Evolutionary conservation across 2,797 vertebrate genomes (phyloP).

Genomic region (Parotocinclus haroldoi): DNA sequence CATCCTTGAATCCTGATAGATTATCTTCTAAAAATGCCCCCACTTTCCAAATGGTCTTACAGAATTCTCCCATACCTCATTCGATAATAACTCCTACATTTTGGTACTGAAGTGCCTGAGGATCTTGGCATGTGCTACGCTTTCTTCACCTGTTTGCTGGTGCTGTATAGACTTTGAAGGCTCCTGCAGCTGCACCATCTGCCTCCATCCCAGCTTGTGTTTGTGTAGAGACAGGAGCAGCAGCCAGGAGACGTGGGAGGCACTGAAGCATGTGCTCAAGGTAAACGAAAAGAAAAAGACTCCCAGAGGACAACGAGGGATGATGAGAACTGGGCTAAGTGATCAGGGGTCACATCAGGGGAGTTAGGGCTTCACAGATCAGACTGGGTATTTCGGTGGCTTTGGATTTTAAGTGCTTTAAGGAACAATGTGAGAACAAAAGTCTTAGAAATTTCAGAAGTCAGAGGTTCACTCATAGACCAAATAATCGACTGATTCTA

Average conservation of each 20-base stretch:
- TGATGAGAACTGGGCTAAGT: background rate
- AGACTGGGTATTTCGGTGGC: background rate
- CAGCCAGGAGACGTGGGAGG: slow-evolving; percentile 23
- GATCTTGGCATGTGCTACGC: background rate
- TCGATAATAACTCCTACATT: background rate
- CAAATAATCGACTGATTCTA: no score
- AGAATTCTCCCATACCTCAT: background rate
- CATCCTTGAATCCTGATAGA: no score
- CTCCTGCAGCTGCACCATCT: slow-evolving; percentile 36
- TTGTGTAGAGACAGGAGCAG: background rate
- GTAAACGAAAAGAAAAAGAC: slow-evolving; percentile 6
- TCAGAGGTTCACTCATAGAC: no score
- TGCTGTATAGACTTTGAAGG: slow-evolving; percentile 18
- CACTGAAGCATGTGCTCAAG: background rate
- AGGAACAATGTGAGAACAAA: no score
- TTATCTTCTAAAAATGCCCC: no score
- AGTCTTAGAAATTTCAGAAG: no score
- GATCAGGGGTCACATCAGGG: no score
- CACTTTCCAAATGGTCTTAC: no score
- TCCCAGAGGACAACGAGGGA: background rate
- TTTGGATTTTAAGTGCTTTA: slow-evolving; percentile 14
- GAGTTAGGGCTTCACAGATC: background rate
- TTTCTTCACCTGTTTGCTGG: slow-evolving; percentile 33
- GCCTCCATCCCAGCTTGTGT: slow-evolving; percentile 23
- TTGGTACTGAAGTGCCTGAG: background rate